Conservation (phyloP, 2,113 vertebrate genomes). For the Pionites leucogaster region DNA sequence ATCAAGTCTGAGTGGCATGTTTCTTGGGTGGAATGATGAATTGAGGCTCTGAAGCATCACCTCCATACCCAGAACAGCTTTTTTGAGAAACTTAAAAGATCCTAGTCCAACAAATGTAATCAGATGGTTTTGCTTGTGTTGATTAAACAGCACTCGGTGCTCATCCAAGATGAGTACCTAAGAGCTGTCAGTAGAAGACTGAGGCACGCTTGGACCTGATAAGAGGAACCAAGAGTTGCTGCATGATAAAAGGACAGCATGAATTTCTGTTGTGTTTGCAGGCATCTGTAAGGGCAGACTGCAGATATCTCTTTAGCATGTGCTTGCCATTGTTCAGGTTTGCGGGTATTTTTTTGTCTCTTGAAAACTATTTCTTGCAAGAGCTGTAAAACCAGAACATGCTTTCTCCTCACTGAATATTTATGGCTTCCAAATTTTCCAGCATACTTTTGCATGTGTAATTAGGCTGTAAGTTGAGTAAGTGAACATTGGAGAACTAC, state of each 20-base stretch:
- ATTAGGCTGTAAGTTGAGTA: slow-evolving; percentile 41
- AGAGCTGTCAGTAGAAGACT: background rate
- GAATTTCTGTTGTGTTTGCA: background rate
- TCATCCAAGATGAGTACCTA: background rate
- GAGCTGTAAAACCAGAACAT: slow-evolving; percentile 11
- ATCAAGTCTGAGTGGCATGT: accelerated
- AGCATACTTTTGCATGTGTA: slow-evolving; percentile 35
- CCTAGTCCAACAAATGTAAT: background rate
- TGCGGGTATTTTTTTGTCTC: background rate
- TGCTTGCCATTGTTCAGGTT: background rate
- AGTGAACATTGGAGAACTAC: background rate
- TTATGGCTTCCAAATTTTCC: slow-evolving; percentile 34
- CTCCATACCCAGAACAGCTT: background rate
- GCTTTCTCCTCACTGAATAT: slow-evolving; percentile 34
- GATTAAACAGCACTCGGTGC: background rate
- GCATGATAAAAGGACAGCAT: background rate
- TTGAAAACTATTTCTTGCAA: background rate
- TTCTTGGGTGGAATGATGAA: background rate
- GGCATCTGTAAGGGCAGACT: background rate
- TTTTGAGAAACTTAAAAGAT: background rate
- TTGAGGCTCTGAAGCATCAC: background rate
- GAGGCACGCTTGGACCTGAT: background rate
- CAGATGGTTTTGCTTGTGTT: background rate
- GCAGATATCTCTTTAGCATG: background rate
- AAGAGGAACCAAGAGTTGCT: background rate